Evolutionary conservation across 2,113 vertebrate genomes (phyloP), one percentile per base, ranked within the genome.

Genomic region (Brachionichthys hirsutus): DNA sequence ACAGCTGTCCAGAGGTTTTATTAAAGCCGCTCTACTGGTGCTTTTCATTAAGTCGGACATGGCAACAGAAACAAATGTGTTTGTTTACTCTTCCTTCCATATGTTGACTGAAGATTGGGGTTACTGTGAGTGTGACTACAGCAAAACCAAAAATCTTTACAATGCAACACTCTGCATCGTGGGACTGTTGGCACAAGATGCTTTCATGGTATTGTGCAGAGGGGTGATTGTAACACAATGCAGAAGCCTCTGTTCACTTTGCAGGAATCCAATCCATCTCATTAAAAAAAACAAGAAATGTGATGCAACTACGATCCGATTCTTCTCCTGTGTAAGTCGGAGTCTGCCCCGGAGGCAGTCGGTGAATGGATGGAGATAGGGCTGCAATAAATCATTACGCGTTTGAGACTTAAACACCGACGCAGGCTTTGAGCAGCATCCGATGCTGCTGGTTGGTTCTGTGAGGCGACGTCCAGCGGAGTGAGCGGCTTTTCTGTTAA

Each of bases 401-500:
- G 54, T 61, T 41, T 51, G 70, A 41, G 54, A 61, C 53, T 48
- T 19, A 52, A 44, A 54, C 16, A 44, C 46, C 67, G 59, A n/a
- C n/a, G n/a, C n/a, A n/a, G n/a, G n/a, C n/a, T n/a, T 59, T 75
- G 48, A 44, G 48, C 54, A 14, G 52, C 72, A 63, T 45, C 42
- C 69, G 56, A 62, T 60, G 68, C 48, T 62, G 62, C 63, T 50
- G 11, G n/a, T 48, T 65, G 73, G 67, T 30, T 30, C 4, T 30
- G 24, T 61, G 58, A 70, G 52, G 56, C 36, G 1, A 72, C 53
- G 70, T 77, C 74, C 78, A 78, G 78, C 75, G 81, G 70, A 85
- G 78, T 77, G 73, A 54, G 77, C 60, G 79, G 67, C 63, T 71
- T 62, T 70, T 82, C 82, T 72, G 65, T 66, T 68, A 35, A 73